phyloP scores from a whole-genome alignment of 2,113 vertebrate genomes.

The Glaucidium brasilianum region DNA sequence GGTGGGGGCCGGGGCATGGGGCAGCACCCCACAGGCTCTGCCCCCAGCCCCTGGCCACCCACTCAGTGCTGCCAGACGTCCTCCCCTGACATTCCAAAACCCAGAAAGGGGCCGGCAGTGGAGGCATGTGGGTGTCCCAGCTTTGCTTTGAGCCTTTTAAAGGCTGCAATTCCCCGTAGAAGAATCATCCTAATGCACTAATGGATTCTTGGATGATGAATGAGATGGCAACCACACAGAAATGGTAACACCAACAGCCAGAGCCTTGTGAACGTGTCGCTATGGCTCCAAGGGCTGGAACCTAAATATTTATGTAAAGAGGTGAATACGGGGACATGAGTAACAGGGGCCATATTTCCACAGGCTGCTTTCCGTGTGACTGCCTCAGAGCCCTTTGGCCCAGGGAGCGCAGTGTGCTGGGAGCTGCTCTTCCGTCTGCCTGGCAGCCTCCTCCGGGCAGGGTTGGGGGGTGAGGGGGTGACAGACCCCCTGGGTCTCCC shows the following conservation, averaged over 20 bases:
- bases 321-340: not conserved
- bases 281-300: not conserved
- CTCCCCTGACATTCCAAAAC: not conserved
- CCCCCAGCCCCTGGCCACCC: not conserved
- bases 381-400: not conserved
- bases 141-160: not conserved
- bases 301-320: conserved; percentile 56
- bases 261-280: not conserved
- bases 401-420: rapidly evolving
- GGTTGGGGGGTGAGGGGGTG: not conserved
- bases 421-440: not conserved
- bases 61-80: not conserved
- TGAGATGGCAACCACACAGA: not conserved
- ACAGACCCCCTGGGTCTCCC: not conserved
- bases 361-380: not conserved
- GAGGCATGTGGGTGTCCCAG: rapidly evolving
- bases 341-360: not conserved
- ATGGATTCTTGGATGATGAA: not conserved
- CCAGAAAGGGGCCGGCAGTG: not conserved
- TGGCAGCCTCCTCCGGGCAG: not conserved
- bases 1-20: rapidly evolving
- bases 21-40: not conserved
- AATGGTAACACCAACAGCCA: not conserved
- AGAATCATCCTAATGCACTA: not conserved
- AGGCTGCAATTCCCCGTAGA: not conserved